Percentiles rank a stretch among this genome's conserved stretches.
Conservation (phyloP, 1,140 invertebrate genomes). For the Drosophila kurseongensis region DNA sequence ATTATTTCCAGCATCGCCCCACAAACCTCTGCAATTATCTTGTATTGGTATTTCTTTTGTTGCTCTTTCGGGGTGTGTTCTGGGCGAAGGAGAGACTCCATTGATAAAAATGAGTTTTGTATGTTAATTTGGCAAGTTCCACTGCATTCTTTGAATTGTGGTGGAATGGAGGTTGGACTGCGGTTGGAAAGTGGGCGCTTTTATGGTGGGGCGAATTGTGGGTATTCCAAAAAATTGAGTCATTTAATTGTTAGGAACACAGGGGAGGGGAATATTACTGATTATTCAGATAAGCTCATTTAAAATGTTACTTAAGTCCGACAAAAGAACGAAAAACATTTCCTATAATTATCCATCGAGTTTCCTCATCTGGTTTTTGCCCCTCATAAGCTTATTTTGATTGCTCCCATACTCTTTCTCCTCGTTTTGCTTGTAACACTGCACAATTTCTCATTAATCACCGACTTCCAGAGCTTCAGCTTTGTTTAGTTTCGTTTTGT, state of each 20-base stretch:
- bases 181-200: constrained; percentile 39
- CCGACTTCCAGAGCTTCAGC: constrained; percentile 2
- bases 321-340: neutral
- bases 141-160: constrained; percentile 58
- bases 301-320: too few species aligned
- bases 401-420: neutral
- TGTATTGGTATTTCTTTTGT: constrained; percentile 50
- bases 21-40: constrained; percentile 51
- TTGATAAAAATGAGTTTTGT: constrained; percentile 71
- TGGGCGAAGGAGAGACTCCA: constrained; percentile 45
- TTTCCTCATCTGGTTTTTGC: constrained; percentile 9
- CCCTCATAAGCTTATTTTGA: neutral
- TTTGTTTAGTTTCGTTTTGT: constrained; percentile 18
- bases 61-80: constrained; percentile 40
- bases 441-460: constrained; percentile 27
- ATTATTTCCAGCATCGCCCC: constrained; percentile 55
- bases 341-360: neutral
- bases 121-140: constrained; percentile 62
- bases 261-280: too few species aligned
- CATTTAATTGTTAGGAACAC: neutral
- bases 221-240: constrained; percentile 13
- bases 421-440: constrained; percentile 8
- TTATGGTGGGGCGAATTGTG: constrained; percentile 6
- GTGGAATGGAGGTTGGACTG: constrained; percentile 10
- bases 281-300: too few species aligned